Evolutionary conservation across 1,140 invertebrate species (phyloP).

Genomic region (Amphibalanus amphitrite): DNA sequence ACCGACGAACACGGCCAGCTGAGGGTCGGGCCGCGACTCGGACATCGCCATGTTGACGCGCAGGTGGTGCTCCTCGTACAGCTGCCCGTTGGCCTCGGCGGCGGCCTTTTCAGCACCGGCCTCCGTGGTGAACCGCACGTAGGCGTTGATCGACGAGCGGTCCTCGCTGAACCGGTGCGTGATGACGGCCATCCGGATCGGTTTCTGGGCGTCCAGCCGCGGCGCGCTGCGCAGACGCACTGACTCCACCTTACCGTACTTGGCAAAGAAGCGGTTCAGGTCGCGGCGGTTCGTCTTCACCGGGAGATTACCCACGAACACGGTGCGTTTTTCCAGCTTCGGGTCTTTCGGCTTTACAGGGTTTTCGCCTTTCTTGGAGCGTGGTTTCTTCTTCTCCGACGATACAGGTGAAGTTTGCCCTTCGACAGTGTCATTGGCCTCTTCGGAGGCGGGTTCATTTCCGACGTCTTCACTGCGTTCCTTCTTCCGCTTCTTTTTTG

Average conservation of each 20-base stretch:
- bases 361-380: no score
- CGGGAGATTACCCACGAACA: no score
- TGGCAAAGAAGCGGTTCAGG: no score
- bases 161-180: conserved; percentile 8
- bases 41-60: conserved; percentile 7
- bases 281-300: no score
- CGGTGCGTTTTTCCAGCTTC: no score
- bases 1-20: conserved; percentile 51
- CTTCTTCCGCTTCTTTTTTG: no score
- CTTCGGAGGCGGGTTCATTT: no score
- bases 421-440: no score
- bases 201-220: conserved; percentile 7
- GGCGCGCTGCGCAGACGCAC: conserved; percentile 10
- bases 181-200: conserved; percentile 6
- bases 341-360: no score
- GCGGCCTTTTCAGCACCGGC: conserved; percentile 1
- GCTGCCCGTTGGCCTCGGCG: not conserved
- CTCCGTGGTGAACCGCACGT: not conserved
- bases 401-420: no score
- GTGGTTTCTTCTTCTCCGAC: no score
- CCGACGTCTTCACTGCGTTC: no score
- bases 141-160: conserved; percentile 5
- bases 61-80: not conserved
- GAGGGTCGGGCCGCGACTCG: conserved; percentile 26
- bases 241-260: conserved; percentile 8